Percentiles rank a stretch among this genome's conserved stretches.
Conservation (phyloP, 1,140 invertebrate species). For the Popillia japonica region DNA sequence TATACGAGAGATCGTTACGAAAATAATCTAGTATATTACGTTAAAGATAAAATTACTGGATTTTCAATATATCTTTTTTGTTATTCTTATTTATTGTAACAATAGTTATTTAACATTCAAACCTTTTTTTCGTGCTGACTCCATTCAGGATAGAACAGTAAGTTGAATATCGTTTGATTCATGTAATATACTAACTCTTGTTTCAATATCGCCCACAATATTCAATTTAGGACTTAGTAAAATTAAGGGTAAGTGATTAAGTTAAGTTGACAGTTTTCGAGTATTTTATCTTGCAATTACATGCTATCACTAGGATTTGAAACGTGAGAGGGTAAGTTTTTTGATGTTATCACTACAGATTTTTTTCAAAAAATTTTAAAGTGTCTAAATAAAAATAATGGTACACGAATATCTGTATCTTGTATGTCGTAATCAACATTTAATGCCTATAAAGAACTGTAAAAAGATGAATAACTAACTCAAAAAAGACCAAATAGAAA, state of each 20-base stretch:
- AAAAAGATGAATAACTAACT: too few species aligned
- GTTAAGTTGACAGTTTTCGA: not conserved
- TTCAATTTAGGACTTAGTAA: conserved; percentile 41
- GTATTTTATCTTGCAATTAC: not conserved
- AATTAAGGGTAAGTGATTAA: conserved; percentile 40
- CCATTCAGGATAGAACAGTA: conserved; percentile 41
- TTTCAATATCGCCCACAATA: not conserved
- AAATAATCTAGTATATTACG: not conserved
- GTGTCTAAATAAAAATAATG: too few species aligned
- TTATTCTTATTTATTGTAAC: not conserved
- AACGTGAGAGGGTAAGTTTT: conserved; percentile 32
- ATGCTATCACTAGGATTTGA: conserved; percentile 42
- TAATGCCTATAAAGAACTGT: too few species aligned
- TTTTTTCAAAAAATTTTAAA: too few species aligned
- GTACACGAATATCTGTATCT: too few species aligned
- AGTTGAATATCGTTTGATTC: conserved; percentile 9
- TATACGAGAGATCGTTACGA: not conserved
- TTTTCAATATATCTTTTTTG: too few species aligned
- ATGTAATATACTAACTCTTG: too few species aligned
- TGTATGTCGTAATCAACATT: too few species aligned
- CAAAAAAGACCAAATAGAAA: too few species aligned
- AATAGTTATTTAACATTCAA: not conserved
- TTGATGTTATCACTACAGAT: too few species aligned
- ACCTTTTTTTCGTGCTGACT: conserved; percentile 34
- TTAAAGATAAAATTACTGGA: not conserved